Percentiles rank a stretch among this genome's conserved stretches.
These are phyloP conservation scores for Anguilla marmorata DNA, from an alignment of 2,797 vertebrate genomes.

Conservation along the genomic window DNA sequence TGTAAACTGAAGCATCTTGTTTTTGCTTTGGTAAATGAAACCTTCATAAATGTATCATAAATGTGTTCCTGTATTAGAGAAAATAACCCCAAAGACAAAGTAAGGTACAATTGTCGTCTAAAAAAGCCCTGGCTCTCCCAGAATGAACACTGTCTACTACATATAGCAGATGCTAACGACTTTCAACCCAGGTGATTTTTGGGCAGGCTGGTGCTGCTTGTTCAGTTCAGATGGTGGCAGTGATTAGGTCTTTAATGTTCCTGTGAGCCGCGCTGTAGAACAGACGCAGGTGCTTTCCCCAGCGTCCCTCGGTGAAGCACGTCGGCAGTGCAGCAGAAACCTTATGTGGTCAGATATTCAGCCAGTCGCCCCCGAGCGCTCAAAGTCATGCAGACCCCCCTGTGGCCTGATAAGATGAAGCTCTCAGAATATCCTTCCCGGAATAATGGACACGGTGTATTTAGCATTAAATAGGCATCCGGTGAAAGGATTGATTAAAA, in stretches of 20 bases:
- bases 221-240: background rate
- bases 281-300: constrained; percentile 11
- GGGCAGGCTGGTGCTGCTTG: background rate
- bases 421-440: constrained; percentile 21
- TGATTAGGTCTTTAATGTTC: background rate
- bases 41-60: background rate
- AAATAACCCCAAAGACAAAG: background rate
- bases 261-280: background rate
- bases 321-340: background rate
- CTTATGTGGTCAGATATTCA: constrained; percentile 22
- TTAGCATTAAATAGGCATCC: background rate
- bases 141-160: background rate
- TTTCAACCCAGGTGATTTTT: background rate
- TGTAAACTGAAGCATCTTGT: background rate
- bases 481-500: constrained; percentile 22
- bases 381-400: constrained; percentile 7
- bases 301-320: background rate
- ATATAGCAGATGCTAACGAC: background rate
- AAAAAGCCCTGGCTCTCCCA: background rate
- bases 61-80: background rate
- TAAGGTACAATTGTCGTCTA: background rate
- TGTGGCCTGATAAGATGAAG: background rate
- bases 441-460: constrained; percentile 11
- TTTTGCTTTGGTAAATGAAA: background rate
- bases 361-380: background rate